Conservation (phyloP, 1,140 invertebrate species). For the Zaprionus taronus region DNA sequence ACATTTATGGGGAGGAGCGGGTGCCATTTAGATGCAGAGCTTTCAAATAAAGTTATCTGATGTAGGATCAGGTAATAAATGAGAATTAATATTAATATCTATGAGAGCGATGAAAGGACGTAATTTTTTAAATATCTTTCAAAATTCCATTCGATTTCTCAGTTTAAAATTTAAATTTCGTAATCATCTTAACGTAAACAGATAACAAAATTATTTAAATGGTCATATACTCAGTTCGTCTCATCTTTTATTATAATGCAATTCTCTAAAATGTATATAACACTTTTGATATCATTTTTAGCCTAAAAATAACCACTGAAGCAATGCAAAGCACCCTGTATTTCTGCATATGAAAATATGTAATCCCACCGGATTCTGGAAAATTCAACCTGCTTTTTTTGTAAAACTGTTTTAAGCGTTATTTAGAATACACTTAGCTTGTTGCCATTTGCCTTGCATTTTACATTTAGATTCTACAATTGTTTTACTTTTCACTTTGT, state of each 20-base stretch:
- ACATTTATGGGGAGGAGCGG: slow-evolving; percentile 22
- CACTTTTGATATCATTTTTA: slow-evolving; percentile 19
- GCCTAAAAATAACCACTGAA: slow-evolving; percentile 27
- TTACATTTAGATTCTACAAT: slow-evolving; percentile 47
- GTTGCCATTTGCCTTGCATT: slow-evolving; percentile 22
- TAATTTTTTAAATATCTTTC: neutral
- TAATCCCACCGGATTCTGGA: slow-evolving; percentile 22
- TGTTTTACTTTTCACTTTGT: slow-evolving; percentile 24
- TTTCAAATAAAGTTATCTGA: neutral
- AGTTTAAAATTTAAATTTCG: neutral
- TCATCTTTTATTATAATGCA: neutral
- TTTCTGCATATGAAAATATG: slow-evolving; percentile 54
- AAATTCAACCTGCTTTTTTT: slow-evolving; percentile 12
- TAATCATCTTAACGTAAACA: neutral
- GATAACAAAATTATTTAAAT: slow-evolving; percentile 7
- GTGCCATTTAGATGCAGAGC: slow-evolving; percentile 34
- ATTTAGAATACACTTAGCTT: slow-evolving; percentile 56
- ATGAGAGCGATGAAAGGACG: neutral
- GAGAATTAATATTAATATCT: neutral
- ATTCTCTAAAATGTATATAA: slow-evolving; percentile 29
- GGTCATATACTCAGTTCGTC: slow-evolving; percentile 36
- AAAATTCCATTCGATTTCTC: neutral
- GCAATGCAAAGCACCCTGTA: slow-evolving; percentile 48
- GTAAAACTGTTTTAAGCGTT: slow-evolving; percentile 55
- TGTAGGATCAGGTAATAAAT: slow-evolving; percentile 4